Percentiles rank a stretch among this genome's conserved stretches.
Evolutionary conservation across 2,888 invertebrate genomes (phyloP).

Genomic region (Oxyscelio sp.): DNA sequence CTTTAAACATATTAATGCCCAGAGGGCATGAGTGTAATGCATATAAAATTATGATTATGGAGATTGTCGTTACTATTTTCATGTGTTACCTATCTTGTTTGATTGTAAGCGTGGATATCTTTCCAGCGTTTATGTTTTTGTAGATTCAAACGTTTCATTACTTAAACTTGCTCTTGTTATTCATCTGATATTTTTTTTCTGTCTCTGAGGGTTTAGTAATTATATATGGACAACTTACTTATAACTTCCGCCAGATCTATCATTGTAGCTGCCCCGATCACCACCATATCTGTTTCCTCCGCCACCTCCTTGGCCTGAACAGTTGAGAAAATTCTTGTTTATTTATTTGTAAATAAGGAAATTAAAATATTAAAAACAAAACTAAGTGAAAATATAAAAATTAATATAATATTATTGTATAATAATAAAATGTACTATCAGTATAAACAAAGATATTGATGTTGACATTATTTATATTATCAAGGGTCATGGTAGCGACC

Average conservation of each 20-base stretch:
- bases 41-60: conserved; percentile 80
- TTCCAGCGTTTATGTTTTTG: conserved; percentile 61
- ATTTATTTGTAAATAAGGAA: too few species aligned
- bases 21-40: conserved; percentile 84
- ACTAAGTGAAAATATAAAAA: too few species aligned
- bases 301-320: too few species aligned
- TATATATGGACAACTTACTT: conserved; percentile 86
- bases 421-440: too few species aligned
- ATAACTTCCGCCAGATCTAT: conserved; percentile 87
- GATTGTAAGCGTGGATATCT: conserved; percentile 52
- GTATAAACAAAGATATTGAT: too few species aligned
- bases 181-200: conserved; percentile 47
- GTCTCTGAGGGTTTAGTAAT: conserved; percentile 2
- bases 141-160: conserved; percentile 70
- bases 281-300: conserved; percentile 84
- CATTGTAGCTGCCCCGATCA: conserved; percentile 89
- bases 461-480: too few species aligned
- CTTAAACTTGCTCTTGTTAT: too few species aligned
- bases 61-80: conserved; percentile 79
- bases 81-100: conserved; percentile 80
- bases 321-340: too few species aligned
- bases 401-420: too few species aligned
- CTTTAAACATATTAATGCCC: conserved; percentile 88
- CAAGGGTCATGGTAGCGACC: too few species aligned
- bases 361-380: too few species aligned